Evolutionary conservation across 2,888 invertebrate species (phyloP).

Genomic region (Scelioninae gen. 2): DNA sequence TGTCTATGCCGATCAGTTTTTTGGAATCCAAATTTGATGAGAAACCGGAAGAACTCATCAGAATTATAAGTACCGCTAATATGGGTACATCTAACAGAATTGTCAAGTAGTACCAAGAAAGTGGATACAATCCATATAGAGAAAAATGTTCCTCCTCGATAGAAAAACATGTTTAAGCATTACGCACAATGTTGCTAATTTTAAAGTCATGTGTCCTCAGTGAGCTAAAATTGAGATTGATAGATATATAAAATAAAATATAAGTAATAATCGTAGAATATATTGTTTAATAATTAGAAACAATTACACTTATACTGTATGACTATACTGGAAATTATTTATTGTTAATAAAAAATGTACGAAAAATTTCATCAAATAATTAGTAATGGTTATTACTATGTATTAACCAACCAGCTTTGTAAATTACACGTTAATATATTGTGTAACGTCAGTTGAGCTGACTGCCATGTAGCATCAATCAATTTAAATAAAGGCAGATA

Average conservation of each 20-base stretch:
- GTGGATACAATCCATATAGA: constrained; percentile 28
- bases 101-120: constrained; percentile 44
- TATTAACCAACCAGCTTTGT: too few species aligned
- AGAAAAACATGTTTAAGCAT: constrained; percentile 53
- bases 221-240: constrained; percentile 28
- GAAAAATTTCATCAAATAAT: too few species aligned
- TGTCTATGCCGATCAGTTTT: constrained; percentile 92
- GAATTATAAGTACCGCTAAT: constrained; percentile 81
- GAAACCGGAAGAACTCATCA: constrained; percentile 90
- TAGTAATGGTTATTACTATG: too few species aligned
- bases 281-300: too few species aligned
- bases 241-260: background rate
- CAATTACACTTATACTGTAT: too few species aligned
- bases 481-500: too few species aligned
- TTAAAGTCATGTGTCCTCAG: constrained; percentile 40
- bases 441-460: too few species aligned
- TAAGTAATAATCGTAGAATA: too few species aligned
- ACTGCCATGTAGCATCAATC: too few species aligned
- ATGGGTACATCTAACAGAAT: constrained; percentile 75
- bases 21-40: constrained; percentile 97
- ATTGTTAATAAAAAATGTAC: too few species aligned
- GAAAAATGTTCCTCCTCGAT: constrained; percentile 37
- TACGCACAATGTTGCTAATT: constrained; percentile 28
- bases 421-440: too few species aligned
- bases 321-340: too few species aligned